phyloP scores from a whole-genome alignment of 1,140 invertebrate genomes.

The Pseudomyrmex cubaensis region DNA sequence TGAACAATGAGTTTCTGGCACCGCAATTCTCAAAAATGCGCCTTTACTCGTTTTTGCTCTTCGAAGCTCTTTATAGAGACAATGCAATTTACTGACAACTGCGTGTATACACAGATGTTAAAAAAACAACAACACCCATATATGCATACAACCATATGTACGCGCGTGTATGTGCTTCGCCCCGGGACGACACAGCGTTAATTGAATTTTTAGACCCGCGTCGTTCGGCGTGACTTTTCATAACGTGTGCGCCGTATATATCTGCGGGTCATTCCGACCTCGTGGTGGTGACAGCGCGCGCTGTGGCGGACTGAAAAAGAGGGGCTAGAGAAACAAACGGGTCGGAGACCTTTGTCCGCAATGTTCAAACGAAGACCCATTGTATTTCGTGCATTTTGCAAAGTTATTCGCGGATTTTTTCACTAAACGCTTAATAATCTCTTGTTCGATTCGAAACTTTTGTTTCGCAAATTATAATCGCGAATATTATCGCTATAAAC shows the following conservation, averaged over 20 bases:
- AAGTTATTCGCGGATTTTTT: neutral
- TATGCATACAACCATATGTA: neutral
- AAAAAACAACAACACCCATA: slow-evolving; percentile 13
- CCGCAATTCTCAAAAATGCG: slow-evolving; percentile 46
- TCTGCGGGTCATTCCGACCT: slow-evolving; percentile 33
- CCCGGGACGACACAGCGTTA: slow-evolving; percentile 43
- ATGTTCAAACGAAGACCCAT: neutral
- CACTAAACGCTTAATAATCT: too few species aligned
- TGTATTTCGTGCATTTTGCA: slow-evolving; percentile 7
- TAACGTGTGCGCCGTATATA: slow-evolving; percentile 47
- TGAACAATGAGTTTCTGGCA: slow-evolving; percentile 50
- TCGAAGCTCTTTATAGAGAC: slow-evolving; percentile 51
- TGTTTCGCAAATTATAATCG: neutral
- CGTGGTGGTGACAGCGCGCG: slow-evolving; percentile 1
- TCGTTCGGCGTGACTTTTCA: slow-evolving; percentile 58
- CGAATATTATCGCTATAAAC: neutral
- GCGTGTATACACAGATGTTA: slow-evolving; percentile 31
- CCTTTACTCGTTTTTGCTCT: slow-evolving; percentile 53
- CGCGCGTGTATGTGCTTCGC: slow-evolving; percentile 9
- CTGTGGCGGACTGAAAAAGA: slow-evolving; percentile 10
- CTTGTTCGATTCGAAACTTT: neutral
- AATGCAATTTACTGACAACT: slow-evolving; percentile 61
- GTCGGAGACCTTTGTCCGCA: neutral
- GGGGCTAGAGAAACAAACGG: neutral
- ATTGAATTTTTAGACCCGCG: slow-evolving; percentile 63